Evolutionary conservation across 2,888 invertebrate species (phyloP), one percentile per base, ranked within the genome.

Genomic region (Sarcophaga carnaria): DNA sequence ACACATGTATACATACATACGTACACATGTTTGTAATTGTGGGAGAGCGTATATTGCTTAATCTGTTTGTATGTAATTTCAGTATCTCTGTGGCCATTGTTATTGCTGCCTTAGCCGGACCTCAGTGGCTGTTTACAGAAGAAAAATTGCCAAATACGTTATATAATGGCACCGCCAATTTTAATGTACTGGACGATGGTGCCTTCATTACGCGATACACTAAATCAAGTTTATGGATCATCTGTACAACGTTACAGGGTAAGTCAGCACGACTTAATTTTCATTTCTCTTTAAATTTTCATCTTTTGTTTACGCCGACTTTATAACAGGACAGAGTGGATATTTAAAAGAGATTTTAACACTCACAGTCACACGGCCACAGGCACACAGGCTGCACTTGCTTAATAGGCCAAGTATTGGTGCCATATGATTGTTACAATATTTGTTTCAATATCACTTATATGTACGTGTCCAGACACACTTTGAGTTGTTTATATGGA

Each of bases 91-190:
- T 94, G 83, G 94, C 93, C 79, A 93, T 94, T 88, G 92, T 93
- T 78, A 91, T 94, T 78, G 94, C 94, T 54, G 94, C 94, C 14
- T 83, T 94, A 86, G 93, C 94, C n/a, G 93, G 93, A 11, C 94
- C 94, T 20, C 96, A 97, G 93, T 98, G 98, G 98, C 94, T 98
- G 37, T 96, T 96, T 89, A 97, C 97, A 4, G 96, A 97, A 92
- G 98, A 98, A 93, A 97, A 96, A 92, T 96, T 98, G 94, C 95
- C 96, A 83, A 97, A 96, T 93, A 95, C 96, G 14, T 94, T 95
- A 75, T 96, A 95, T 93, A 97, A 97, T 93, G 96, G 97, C 8
- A 97, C 97, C 20, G 91, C 92, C 47, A 93, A 93, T 87, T 93
- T 92, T 77, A 92, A 93, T 87, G 91, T 90, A 17, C 88, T 92